phyloP scores from a whole-genome alignment of 1,140 invertebrate species.

The Ditylenchus dipsaci region DNA sequence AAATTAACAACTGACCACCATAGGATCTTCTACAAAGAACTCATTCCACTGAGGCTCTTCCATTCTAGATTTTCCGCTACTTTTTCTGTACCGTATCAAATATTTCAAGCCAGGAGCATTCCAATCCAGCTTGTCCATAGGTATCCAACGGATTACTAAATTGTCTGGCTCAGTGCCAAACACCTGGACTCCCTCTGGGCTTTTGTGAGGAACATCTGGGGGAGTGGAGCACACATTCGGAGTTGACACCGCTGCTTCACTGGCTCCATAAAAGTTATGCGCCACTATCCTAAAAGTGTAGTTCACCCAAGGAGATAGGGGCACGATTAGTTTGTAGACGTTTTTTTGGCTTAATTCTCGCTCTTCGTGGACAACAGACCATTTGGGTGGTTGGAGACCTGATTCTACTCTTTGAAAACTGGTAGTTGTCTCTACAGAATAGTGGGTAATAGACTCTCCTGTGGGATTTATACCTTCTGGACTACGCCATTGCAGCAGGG shows the following conservation, averaged over 20 bases:
- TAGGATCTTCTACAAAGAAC: constrained; percentile 69
- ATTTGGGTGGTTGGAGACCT: constrained; percentile 65
- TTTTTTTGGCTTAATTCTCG: constrained; percentile 21
- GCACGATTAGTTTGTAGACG: constrained; percentile 45
- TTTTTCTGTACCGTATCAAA: constrained; percentile 73
- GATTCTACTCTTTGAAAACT: constrained; percentile 86
- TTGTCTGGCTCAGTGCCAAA: constrained; percentile 79
- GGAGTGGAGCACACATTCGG: constrained; percentile 60
- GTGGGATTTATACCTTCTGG: constrained; percentile 76
- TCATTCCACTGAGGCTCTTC: constrained; percentile 62
- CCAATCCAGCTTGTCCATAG: constrained; percentile 91
- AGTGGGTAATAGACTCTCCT: constrained; percentile 83
- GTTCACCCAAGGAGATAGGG: constrained; percentile 64
- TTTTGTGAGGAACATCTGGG: constrained; percentile 47
- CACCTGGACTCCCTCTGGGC: constrained; percentile 82
- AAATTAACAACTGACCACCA: constrained; percentile 35
- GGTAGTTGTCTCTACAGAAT: constrained; percentile 87
- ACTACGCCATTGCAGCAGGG: constrained; percentile 73
- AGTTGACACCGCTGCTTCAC: constrained; percentile 71
- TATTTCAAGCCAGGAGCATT: constrained; percentile 89
- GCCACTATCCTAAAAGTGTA: constrained; percentile 93
- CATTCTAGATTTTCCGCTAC: background rate
- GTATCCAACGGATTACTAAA: constrained; percentile 73
- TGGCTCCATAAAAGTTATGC: constrained; percentile 84
- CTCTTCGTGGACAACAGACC: constrained; percentile 20